Conservation (phyloP, 2,888 invertebrate genomes). For the Agrochola macilenta region DNA sequence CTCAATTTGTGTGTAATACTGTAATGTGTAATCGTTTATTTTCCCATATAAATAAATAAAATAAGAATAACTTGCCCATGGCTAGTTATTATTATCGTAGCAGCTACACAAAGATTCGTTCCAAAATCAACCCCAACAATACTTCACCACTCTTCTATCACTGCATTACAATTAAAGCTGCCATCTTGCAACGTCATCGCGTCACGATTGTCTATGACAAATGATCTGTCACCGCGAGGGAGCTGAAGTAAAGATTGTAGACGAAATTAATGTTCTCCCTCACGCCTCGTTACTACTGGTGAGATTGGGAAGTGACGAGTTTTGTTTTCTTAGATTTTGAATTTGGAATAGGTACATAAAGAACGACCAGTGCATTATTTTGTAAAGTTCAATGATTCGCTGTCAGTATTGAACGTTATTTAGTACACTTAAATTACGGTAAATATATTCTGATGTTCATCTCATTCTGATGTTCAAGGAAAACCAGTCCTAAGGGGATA, state of each 20-base stretch:
- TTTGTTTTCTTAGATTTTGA: conserved; percentile 42
- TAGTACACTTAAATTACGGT: not conserved
- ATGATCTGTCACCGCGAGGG: conserved; percentile 72
- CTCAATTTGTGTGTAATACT: too few species aligned
- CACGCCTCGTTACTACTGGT: conserved; percentile 69
- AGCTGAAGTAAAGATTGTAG: conserved; percentile 73
- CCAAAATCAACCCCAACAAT: conserved; percentile 49
- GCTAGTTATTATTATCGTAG: not conserved
- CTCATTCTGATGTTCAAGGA: not conserved
- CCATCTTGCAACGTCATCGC: conserved; percentile 66
- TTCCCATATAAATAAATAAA: too few species aligned
- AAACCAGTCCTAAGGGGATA: not conserved
- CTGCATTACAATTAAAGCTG: conserved; percentile 67
- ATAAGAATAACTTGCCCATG: not conserved
- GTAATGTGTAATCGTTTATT: too few species aligned
- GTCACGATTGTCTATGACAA: conserved; percentile 68
- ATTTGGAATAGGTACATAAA: conserved; percentile 19
- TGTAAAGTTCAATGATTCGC: not conserved
- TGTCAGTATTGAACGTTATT: not conserved
- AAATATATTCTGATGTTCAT: not conserved
- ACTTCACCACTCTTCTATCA: conserved; percentile 53
- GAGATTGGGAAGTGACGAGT: conserved; percentile 42
- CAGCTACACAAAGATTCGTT: not conserved
- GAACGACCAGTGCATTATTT: not conserved
- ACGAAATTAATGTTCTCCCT: conserved; percentile 77